Conservation (phyloP, 1,140 invertebrate species). For the Harpegnathos saltator region DNA sequence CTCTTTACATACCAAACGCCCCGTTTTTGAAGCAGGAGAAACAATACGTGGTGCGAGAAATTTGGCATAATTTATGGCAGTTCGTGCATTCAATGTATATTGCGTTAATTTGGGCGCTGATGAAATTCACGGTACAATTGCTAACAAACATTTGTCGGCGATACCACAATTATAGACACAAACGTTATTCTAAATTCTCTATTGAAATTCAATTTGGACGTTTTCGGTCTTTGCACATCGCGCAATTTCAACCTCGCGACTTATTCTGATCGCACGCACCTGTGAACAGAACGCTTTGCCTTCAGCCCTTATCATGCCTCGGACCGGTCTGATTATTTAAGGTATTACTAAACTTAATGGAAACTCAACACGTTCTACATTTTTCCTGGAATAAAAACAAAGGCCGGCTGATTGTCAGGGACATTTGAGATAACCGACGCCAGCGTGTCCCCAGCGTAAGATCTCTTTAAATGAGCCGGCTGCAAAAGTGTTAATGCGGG, state of each 20-base stretch:
- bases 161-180: neutral
- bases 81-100: neutral
- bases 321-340: no score
- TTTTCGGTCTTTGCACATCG: neutral
- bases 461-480: constrained; percentile 16
- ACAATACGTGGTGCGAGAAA: neutral
- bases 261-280: no score
- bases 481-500: constrained; percentile 18
- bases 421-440: constrained; percentile 22
- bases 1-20: no score
- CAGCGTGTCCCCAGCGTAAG: neutral
- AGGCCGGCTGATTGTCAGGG: neutral
- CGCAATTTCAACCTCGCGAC: neutral
- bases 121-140: neutral
- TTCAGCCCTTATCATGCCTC: no score
- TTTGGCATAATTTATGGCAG: neutral
- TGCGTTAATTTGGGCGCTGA: neutral
- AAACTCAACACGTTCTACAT: neutral
- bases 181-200: neutral
- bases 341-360: neutral
- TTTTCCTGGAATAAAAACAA: constrained; percentile 8
- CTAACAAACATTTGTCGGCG: neutral
- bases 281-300: no score
- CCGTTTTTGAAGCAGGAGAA: no score
- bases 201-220: constrained; percentile 3